These are phyloP conservation scores for Tortricodes alternella DNA, from an alignment of 2,888 invertebrate genomes.

Conservation along the genomic window DNA sequence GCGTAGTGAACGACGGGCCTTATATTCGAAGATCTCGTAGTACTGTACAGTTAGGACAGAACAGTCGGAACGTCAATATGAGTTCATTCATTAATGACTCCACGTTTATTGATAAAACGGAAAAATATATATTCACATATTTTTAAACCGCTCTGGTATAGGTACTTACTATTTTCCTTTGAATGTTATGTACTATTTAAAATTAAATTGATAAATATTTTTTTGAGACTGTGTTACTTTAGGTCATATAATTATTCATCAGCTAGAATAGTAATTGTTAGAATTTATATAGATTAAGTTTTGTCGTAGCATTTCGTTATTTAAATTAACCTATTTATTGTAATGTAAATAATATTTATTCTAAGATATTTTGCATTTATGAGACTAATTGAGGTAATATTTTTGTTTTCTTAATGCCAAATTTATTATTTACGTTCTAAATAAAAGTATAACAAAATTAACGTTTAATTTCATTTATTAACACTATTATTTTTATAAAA, in stretches of 20 bases:
- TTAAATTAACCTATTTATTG: constrained; percentile 23
- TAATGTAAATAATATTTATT: constrained; percentile 22
- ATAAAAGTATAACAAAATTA: constrained; percentile 14
- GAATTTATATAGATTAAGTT: constrained; percentile 14
- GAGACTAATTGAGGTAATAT: neutral
- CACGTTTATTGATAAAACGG: no score
- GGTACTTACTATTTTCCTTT: no score
- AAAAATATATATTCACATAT: no score
- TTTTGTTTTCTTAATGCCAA: constrained; percentile 28
- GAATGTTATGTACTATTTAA: no score
- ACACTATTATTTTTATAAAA: constrained; percentile 20
- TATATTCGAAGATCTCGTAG: no score
- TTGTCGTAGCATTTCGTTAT: constrained; percentile 25
- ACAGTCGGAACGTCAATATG: no score
- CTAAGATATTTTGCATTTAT: constrained; percentile 7
- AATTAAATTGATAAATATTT: no score
- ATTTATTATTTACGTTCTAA: constrained; percentile 24
- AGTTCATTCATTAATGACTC: no score
- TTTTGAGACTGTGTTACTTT: constrained; percentile 26
- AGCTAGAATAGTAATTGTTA: neutral
- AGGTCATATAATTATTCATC: neutral
- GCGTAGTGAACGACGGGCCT: no score
- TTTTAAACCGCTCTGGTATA: no score
- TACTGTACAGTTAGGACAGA: no score
- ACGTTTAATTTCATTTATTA: constrained; percentile 18